Evolutionary conservation across 2,113 vertebrate genomes (phyloP).

Genomic region (Orcinus orca): DNA sequence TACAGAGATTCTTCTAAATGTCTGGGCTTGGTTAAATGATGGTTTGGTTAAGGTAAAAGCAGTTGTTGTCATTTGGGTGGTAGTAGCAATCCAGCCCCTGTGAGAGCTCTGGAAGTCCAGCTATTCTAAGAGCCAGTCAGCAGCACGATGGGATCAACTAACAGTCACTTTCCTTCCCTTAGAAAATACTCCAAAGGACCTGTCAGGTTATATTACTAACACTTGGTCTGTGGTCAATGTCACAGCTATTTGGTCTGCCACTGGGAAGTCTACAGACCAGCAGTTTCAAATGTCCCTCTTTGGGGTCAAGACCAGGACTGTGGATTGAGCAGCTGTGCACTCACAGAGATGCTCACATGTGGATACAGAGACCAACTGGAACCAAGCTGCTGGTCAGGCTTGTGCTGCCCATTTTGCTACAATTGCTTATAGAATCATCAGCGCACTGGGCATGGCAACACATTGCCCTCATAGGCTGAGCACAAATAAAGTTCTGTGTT

Average conservation of each 20-base stretch:
- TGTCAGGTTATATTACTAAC: background rate
- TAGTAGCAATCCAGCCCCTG: no score
- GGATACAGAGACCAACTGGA: background rate
- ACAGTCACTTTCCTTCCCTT: background rate
- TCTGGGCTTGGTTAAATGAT: background rate
- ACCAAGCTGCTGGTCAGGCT: background rate
- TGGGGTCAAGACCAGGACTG: background rate
- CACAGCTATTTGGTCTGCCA: background rate
- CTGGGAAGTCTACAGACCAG: background rate
- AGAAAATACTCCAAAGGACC: background rate
- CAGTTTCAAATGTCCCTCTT: background rate
- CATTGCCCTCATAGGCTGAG: rapidly evolving
- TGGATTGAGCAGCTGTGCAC: no score
- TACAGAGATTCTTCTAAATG: background rate
- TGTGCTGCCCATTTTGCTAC: no score
- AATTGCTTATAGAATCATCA: background rate
- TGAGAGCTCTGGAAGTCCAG: background rate
- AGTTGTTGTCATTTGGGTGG: background rate
- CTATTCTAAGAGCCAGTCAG: background rate
- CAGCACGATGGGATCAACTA: no score
- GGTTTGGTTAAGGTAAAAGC: background rate
- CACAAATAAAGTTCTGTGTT: background rate
- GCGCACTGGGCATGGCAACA: no score
- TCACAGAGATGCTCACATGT: background rate
- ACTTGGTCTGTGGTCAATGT: rapidly evolving